Base-by-base conservation (phyloP, 2,113 vertebrate genomes). In the Ginglymostoma cirratum region DNA sequence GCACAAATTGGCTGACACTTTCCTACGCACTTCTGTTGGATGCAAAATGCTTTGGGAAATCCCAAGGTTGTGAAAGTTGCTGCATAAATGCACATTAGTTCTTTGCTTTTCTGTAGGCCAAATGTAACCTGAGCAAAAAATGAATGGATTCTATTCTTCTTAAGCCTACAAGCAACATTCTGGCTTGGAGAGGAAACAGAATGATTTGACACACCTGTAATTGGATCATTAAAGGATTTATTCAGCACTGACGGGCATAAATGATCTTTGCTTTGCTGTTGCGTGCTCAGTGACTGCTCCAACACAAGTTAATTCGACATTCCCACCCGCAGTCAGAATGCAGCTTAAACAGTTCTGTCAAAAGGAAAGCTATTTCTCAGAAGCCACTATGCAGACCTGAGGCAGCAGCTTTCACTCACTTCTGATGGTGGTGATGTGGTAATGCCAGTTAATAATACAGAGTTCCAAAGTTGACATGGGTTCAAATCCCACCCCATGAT, bases 221-320 rank as follows among this genome's bases (percentile, higher is more conserved):
- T 90, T 90, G 87, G 24, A 90, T 61, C 87, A 90, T 90, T 90
- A 90, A 90, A 66, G 89, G 89, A 92, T 92, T 65, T 92, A 15
- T 21, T 92, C 19, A 7, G 89, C 61, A n/a, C 55, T 38, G 61
- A 92, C 34, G n/a, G 0, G 89, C 55, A 92, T 17, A 5, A 5
- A 15, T 92, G 89, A 17, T 65, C 89, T 19, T 92, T 5, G 55
- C 5, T 34, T 21, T 38, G 19, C 61, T 65, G 55, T n/a, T 61
- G 87, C 30, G 6, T 17, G 30, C 89, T 83, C 78, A 42, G n/a
- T 5, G 15, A 42, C 55, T 66, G 55, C 27, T 89, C 21, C 3
- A 23, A 10, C 21, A 6, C 85, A 89, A 27, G 12, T 55, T 14
- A 52, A 34, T 89, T 5, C 5, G 10, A 52, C 7, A 14, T 55